Base-by-base conservation (phyloP, 2,113 vertebrate genomes). In the Cisticola juncidis region DNA sequence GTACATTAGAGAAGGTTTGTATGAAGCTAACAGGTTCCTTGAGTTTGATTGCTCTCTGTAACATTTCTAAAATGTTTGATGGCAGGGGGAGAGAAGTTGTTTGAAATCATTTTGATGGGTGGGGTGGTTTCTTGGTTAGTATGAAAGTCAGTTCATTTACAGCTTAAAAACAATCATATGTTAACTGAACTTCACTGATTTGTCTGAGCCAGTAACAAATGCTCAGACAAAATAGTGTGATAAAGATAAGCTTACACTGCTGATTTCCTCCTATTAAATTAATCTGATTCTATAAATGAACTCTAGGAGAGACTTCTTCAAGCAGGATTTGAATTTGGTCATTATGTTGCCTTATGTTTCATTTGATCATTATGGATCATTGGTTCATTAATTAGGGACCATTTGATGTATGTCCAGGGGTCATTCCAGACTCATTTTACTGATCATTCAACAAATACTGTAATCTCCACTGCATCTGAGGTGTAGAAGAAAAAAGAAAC, bases 1-100 rank as follows among this genome's bases (percentile, higher is more conserved):
- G 98, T 97, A 99, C 99, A 65, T 98, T 99, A 98, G 99, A 99
- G 97, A 99, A 99, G 99, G 99, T 99, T 98, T 92, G 98, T 97
- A 79, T 90, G 66, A 53, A 44, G 42, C 79, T n/a, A 5, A 61
- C 23, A 29, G 23, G 4, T 69, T 73, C 35, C 35, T 89, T 48
- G 23, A 54, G 19, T 88, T 91, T 79, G 44, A 23, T 78, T 87
- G 21, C 53, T 68, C 0, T 53, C 33, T 25, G 50, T 69, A 78
- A 56, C 25, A 45, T 69, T 86, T 77, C 26, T 82, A 20, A 40
- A 74, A 44, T 68, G 47, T 62, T 78, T 66, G 22, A 14, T 73
- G 60, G 18, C 17, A 48, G 11, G 1, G 1, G 5, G 28, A 70
- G 26, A 69, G 33, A 71, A 33, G 17, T n/a, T 82, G 12, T 24